Evolutionary conservation across 2,797 vertebrate genomes (phyloP).

Genomic region (Vultur gryphus): DNA sequence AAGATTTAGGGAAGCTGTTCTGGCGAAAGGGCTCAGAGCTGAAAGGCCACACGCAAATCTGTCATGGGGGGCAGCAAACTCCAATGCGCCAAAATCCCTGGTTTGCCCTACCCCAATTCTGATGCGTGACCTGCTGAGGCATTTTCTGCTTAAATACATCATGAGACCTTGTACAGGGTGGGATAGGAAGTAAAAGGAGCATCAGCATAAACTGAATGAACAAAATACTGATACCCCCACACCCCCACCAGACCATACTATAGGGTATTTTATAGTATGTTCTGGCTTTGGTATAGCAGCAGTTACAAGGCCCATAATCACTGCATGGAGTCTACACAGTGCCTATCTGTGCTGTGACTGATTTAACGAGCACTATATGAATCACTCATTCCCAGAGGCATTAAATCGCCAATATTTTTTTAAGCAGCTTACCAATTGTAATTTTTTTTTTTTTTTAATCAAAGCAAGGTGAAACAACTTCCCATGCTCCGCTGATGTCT

Average conservation of each 20-base stretch:
- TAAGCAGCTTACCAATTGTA: neutral
- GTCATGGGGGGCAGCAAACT: neutral
- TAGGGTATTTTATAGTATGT: neutral
- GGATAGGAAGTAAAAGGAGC: neutral
- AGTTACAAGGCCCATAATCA: neutral
- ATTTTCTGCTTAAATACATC: neutral
- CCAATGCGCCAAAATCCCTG: neutral
- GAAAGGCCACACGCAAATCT: neutral
- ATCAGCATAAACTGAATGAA: neutral
- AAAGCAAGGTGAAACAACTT: neutral
- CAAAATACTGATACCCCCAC: accelerated
- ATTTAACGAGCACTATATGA: neutral
- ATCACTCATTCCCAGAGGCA: neutral
- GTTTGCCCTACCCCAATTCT: accelerated
- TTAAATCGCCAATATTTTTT: neutral
- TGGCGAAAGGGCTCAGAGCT: neutral
- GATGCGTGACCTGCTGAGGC: neutral
- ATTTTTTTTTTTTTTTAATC: neutral
- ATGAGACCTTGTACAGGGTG: neutral
- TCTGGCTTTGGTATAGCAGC: neutral
- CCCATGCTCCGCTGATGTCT: neutral
- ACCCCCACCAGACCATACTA: neutral
- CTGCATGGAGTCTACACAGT: accelerated
- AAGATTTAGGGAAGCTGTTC: neutral
- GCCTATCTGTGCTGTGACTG: neutral